Base-by-base conservation (phyloP, 2,888 invertebrate species). In the Gymnosoma rotundatum region DNA sequence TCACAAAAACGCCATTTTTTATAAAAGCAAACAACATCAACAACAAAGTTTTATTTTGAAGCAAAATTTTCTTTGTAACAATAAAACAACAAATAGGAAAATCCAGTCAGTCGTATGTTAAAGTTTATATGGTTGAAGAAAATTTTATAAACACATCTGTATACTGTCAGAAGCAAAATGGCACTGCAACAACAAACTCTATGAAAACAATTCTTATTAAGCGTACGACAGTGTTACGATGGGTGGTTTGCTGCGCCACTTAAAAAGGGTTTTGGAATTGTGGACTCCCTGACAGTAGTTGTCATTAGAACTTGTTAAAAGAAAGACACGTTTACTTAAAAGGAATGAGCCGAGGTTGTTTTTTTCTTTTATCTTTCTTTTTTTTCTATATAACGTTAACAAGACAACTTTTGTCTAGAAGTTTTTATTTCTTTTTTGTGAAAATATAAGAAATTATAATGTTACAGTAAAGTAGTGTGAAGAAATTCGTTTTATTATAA, bases 251-350 rank as follows among this genome's bases (percentile, higher is more conserved):
- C 18, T 52, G n/a, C 12, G n/a, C 12, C 25, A 70, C n/a, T 16
- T 0, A 42, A 63, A n/a, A 36, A 32, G 42, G 25, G 45, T 48
- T 52, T 32, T n/a, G 61, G 14, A 58, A 10, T 21, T 63, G 21
- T n/a, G n/a, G 42, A 52, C 21, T 63, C 20, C 48, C 20, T 36
- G 61, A 54, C 69, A 45, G 78, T 69, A 56, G 48, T 69, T 75
- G 69, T 56, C 58, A 75, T 75, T 50, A 70, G 45, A 63, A 75
- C 54, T 70, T 70, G 75, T 83, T 78, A 66, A n/a, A n/a, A 69
- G 67, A 73, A 78, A 73, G 73, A 72, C 75, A 79, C 79, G 54
- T 79, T 79, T 70, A 72, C 52, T 78, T 70, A 69, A 64, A 52
- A 83, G 52, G 56, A 61, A 74, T 70, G n/a, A 75, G 45, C 45